Evolutionary conservation across 2,113 vertebrate species (phyloP).

Genomic region (Catharus bicknelli): DNA sequence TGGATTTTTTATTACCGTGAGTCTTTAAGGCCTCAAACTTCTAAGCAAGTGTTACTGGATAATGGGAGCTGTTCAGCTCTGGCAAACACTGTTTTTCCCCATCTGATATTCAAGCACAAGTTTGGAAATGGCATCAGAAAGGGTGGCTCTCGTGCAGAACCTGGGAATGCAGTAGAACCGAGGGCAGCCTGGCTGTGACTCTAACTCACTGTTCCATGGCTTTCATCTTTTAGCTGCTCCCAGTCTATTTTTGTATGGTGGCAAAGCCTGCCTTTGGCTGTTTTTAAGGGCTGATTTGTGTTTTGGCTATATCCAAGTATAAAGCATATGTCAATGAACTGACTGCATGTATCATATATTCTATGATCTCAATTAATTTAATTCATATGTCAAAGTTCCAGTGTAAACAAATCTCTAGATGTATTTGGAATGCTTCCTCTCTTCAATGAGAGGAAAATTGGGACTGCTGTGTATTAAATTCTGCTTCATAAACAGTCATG

Average conservation of each 20-base stretch:
- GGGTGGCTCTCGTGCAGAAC: neutral
- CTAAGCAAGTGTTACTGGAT: neutral
- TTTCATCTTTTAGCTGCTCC: neutral
- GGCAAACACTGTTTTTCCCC: neutral
- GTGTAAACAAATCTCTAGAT: neutral
- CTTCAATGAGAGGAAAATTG: neutral
- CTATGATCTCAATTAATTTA: neutral
- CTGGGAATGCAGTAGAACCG: neutral
- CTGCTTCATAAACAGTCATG: neutral
- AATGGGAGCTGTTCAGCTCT: neutral
- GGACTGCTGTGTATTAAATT: neutral
- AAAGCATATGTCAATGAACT: neutral
- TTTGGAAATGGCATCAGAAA: neutral
- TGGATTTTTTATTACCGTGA: neutral
- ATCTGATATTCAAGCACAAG: neutral
- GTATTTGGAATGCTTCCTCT: neutral
- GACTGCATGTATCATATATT: neutral
- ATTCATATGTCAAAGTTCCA: neutral
- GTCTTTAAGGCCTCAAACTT: neutral
- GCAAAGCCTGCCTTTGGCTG: neutral
- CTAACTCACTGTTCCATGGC: neutral
- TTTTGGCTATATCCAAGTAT: neutral
- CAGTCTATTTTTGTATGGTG: neutral
- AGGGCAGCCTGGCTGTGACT: neutral
- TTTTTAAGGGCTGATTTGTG: neutral